Base-by-base conservation (phyloP, 1,140 invertebrate genomes). In the Cylas formicarius region DNA sequence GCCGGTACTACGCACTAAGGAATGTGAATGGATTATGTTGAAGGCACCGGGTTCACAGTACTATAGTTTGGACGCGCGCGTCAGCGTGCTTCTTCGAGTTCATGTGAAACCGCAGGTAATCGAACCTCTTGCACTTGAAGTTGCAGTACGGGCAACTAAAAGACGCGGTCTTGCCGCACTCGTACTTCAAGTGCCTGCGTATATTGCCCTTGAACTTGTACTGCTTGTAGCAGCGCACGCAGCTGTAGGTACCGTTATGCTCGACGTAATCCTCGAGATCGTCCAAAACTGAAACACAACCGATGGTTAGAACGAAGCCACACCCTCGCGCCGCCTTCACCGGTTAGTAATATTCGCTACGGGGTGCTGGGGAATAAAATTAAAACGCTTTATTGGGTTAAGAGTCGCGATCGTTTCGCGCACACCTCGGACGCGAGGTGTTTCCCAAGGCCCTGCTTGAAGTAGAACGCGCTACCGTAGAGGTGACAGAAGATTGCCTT, bases 401-500 rank as follows among this genome's bases (percentile, higher is more conserved):
- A n/a, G n/a, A n/a, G n/a, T n/a, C n/a, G n/a, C n/a, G n/a, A n/a
- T n/a, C n/a, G n/a, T n/a, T n/a, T n/a, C n/a, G n/a, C n/a, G n/a
- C n/a, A n/a, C n/a, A n/a, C n/a, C n/a, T n/a, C n/a, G n/a, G n/a
- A n/a, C n/a, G n/a, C n/a, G n/a, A n/a, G 23, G 22, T 57, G 55
- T 27, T 52, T 57, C 41, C 44, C 40, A 20, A 52, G 42, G 2
- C 39, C 19, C 11, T 58, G 53, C 28, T 58, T 58, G 22, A 53
- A 47, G 46, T 48, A 50, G 22, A 50, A 58, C 1, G 37, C 24
- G 21, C 41, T 51, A 3, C 20, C 20, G 27, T 52, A 57, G n/a
- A 21, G 66, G 10, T 65, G 66, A 55, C 78, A 77, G 32, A 71
- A 56, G 41, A 73, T 72, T 2, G 67, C 65, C 3, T 75, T 73